A percentile compares a stretch with the other conserved stretches of the same genome.
phyloP scores from a whole-genome alignment of 2,888 invertebrate genomes.

The Ormyrus pomaceus region DNA sequence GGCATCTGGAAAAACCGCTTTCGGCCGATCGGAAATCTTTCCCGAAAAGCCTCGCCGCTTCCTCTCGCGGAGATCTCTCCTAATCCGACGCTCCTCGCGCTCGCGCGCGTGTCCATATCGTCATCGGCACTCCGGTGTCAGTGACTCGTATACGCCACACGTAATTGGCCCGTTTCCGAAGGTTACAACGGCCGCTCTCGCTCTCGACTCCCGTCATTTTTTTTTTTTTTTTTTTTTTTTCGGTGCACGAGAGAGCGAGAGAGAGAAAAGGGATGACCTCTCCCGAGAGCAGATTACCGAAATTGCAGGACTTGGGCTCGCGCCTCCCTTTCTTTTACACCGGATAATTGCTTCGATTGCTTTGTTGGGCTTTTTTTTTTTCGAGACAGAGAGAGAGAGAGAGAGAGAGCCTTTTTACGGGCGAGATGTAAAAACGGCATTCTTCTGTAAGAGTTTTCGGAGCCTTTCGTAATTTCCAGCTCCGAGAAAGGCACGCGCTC shows the following conservation, averaged over 20 bases:
- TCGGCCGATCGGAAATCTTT: too few species aligned
- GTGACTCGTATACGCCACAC: slow-evolving; percentile 39
- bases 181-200: slow-evolving; percentile 35
- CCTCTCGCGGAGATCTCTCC: too few species aligned
- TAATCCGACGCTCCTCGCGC: too few species aligned
- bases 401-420: not conserved
- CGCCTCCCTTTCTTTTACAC: slow-evolving; percentile 15
- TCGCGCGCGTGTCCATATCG: too few species aligned
- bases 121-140: slow-evolving; percentile 38
- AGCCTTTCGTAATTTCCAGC: not conserved
- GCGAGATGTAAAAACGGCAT: slow-evolving; percentile 47
- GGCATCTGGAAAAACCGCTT: too few species aligned
- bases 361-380: slow-evolving; percentile 26
- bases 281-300: slow-evolving; percentile 31
- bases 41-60: too few species aligned
- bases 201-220: not conserved
- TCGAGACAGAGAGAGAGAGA: not conserved
- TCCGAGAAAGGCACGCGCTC: not conserved
- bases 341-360: slow-evolving; percentile 47
- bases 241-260: slow-evolving; percentile 1
- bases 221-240: not conserved
- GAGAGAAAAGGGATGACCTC: slow-evolving; percentile 8
- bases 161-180: slow-evolving; percentile 53
- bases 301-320: slow-evolving; percentile 33
- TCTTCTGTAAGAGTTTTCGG: slow-evolving; percentile 32